These are phyloP conservation scores for Catharus fuscescens DNA, from an alignment of 2,113 vertebrate genomes.

Conservation along the genomic window DNA sequence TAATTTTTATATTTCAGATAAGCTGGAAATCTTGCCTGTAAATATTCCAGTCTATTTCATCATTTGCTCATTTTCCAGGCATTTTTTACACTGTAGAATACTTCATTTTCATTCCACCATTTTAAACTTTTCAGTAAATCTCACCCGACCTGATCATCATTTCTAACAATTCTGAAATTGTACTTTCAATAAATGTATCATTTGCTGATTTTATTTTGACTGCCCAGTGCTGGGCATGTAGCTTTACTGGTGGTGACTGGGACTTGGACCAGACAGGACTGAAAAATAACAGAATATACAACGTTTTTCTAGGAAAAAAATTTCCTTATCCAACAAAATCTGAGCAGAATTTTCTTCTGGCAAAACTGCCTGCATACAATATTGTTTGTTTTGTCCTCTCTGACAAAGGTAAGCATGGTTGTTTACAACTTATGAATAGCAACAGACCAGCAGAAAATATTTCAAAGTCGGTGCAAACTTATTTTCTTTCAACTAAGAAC, in stretches of 20 bases:
- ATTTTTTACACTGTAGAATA: not conserved
- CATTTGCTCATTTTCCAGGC: not conserved
- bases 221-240: not conserved
- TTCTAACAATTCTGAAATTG: not conserved
- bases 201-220: not conserved
- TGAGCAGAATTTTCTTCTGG: not conserved
- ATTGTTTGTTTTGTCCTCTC: not conserved
- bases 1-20: not conserved
- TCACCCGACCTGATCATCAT: not conserved
- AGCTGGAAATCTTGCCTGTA: not conserved
- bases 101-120: not conserved
- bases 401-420: not conserved
- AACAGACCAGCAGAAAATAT: conserved; percentile 21
- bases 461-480: not conserved
- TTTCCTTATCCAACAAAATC: not conserved
- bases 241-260: not conserved
- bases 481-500: conserved; percentile 3
- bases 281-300: not conserved
- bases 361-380: not conserved
- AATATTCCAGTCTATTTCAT: not conserved
- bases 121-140: not conserved
- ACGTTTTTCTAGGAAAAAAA: not conserved
- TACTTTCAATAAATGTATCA: not conserved
- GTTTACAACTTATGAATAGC: conserved; percentile 28
- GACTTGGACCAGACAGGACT: not conserved